These are phyloP conservation scores for Drosophila peninsularis DNA, from an alignment of 2,888 invertebrate species.

Conservation along the genomic window DNA sequence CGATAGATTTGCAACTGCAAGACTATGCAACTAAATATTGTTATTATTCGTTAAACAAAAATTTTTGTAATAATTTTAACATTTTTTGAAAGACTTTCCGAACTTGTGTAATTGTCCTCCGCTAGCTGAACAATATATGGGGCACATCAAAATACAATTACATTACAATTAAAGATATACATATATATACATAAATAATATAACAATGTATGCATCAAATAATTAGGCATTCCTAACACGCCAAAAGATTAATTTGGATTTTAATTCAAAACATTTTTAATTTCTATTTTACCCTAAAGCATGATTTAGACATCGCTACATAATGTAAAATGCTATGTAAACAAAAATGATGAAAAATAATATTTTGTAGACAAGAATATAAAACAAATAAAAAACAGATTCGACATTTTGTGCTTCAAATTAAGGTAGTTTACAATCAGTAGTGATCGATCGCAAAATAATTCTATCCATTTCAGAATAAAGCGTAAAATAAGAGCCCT, in stretches of 20 bases:
- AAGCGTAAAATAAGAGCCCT: too few species aligned
- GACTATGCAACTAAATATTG: slow-evolving; percentile 42
- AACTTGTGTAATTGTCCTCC: slow-evolving; percentile 44
- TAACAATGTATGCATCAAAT: slow-evolving; percentile 35
- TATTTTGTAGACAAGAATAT: slow-evolving; percentile 53
- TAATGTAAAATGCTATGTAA: slow-evolving; percentile 51
- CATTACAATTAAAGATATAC: slow-evolving; percentile 47
- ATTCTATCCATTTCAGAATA: too few species aligned
- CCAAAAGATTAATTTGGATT: slow-evolving; percentile 47
- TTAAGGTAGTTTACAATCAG: background rate
- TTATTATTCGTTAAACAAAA: slow-evolving; percentile 72
- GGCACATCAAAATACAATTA: slow-evolving; percentile 47
- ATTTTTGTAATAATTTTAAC: slow-evolving; percentile 58
- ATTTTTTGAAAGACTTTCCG: slow-evolving; percentile 52
- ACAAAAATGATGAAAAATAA: slow-evolving; percentile 23
- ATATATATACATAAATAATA: slow-evolving; percentile 21
- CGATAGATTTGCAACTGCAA: slow-evolving; percentile 20
- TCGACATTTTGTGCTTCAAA: slow-evolving; percentile 16
- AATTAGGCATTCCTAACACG: slow-evolving; percentile 74
- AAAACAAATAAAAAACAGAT: slow-evolving; percentile 47
- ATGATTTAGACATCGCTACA: slow-evolving; percentile 48
- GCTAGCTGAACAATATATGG: slow-evolving; percentile 53
- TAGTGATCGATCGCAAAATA: background rate
- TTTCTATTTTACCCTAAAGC: slow-evolving; percentile 30
- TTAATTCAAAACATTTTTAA: slow-evolving; percentile 34